Evolutionary conservation across 1,140 invertebrate genomes (phyloP).

Genomic region (Pseudobourletiella spinata): DNA sequence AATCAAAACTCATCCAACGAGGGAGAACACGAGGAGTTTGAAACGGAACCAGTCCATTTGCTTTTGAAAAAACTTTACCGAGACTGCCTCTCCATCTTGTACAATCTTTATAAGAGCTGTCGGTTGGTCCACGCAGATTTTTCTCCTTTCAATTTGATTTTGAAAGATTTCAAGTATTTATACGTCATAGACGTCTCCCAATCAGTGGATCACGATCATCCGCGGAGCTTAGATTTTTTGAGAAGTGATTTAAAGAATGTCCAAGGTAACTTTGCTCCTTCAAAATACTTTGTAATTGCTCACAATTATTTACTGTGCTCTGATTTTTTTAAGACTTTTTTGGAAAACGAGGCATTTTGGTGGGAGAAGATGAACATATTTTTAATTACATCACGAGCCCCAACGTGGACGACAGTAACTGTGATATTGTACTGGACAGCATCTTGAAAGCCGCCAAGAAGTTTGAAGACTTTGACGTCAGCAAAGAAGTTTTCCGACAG

Average conservation of each 20-base stretch:
- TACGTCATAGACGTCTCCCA: constrained; percentile 97
- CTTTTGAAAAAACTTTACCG: constrained; percentile 58
- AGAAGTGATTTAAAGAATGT: constrained; percentile 92
- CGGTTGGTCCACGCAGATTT: constrained; percentile 94
- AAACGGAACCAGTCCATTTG: constrained; percentile 6
- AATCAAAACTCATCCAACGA: not conserved
- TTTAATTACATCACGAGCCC: constrained; percentile 95
- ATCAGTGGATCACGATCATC: constrained; percentile 96
- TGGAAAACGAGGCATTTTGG: constrained; percentile 73
- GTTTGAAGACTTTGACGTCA: constrained; percentile 52
- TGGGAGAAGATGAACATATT: constrained; percentile 79
- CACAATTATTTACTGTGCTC: constrained; percentile 1
- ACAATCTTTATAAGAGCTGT: constrained; percentile 86
- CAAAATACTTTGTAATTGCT: not conserved
- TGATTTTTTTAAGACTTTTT: constrained; percentile 67
- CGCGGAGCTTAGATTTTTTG: constrained; percentile 86
- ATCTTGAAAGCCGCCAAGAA: constrained; percentile 57
- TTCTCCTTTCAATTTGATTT: constrained; percentile 77
- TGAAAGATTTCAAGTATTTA: constrained; percentile 66
- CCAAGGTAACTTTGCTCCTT: constrained; percentile 45
- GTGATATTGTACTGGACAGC: constrained; percentile 65
- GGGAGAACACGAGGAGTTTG: not conserved
- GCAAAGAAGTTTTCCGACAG: constrained; percentile 87
- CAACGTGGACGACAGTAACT: constrained; percentile 68
- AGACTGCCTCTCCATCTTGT: constrained; percentile 82